Base-by-base conservation (phyloP, 92 coral and sea anemone species). In the Montipora capitata region DNA sequence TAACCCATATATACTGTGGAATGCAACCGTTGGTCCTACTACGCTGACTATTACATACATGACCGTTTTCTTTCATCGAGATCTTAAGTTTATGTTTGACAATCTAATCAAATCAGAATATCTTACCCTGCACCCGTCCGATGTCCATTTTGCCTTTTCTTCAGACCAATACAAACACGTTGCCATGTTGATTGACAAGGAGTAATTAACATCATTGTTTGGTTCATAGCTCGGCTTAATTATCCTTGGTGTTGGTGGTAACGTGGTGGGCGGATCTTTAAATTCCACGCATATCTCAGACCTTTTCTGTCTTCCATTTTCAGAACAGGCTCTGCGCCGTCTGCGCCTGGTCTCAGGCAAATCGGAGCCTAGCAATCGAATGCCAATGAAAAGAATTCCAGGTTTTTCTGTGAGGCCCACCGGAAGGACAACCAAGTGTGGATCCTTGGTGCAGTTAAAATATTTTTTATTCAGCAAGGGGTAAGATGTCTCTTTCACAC, bases 121-220 rank as follows among this genome's bases (percentile, higher is more conserved):
- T 40, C 99, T 91, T 81, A 96, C 99, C 88, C 95, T 77, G 68
- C 99, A 96, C 9, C 99, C 99, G 5, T 94, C 89, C 10, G 94
- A 86, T 7, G 96, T 96, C 99, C 99, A 96, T 43, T 77, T 92
- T 11, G 91, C 91, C 12, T 77, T 81, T 1, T 45, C 77, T 40
- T 92, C 98, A 8, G 92, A 91, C 99, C 98, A 96, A 65, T 94
- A 96, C 84, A 95, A 74, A 76, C 99, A 96, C 67, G 96, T 80
- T 82, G 84, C 94, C 81, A 92, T 80, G 49, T 94, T 89, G 67
- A 94, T 88, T 15, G 96, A 76, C 77, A 96, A 73, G 3, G 94
- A 90, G 74, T 96, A 96, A 86, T 96, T 96, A 4, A 86, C 94
- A 79, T 90, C 96, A 39, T 90, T 95, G 9, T 58, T 72, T 10